Evolutionary conservation across 2,113 vertebrate genomes (phyloP).

Genomic region (Chlorodrepanis virens): DNA sequence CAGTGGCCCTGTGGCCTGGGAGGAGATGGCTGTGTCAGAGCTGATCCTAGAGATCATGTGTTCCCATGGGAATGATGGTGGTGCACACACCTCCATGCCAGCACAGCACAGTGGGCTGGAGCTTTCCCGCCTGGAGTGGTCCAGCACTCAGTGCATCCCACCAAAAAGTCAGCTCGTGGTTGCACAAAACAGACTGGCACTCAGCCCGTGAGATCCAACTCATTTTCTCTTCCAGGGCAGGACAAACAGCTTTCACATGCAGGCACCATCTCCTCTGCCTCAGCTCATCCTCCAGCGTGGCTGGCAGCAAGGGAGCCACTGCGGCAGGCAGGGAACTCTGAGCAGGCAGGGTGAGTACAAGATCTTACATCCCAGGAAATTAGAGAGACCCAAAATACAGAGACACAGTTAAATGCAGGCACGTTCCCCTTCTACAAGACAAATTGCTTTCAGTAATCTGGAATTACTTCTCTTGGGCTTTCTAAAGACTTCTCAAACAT

Average conservation of each 20-base stretch:
- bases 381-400: not conserved
- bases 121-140: not conserved
- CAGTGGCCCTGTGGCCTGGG: not conserved
- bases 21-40: not conserved
- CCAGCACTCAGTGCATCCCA: not conserved
- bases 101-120: not conserved
- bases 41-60: not conserved
- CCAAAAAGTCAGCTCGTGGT: not conserved
- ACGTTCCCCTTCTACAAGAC: conserved; percentile 16
- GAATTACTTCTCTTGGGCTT: conserved; percentile 56
- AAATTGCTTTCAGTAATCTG: conserved; percentile 49
- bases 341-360: not conserved
- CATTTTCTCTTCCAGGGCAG: not conserved
- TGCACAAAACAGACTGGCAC: not conserved
- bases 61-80: not conserved
- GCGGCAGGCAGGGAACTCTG: rapidly evolving
- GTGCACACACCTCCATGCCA: not conserved
- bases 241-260: not conserved
- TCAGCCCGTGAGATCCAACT: not conserved
- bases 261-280: not conserved
- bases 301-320: not conserved
- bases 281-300: rapidly evolving
- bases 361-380: not conserved
- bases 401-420: not conserved
- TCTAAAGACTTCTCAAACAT: conserved; percentile 51